Percentiles rank a stretch among this genome's conserved stretches.
Evolutionary conservation across 2,797 vertebrate species (phyloP).

Genomic region (Morus bassanus): DNA sequence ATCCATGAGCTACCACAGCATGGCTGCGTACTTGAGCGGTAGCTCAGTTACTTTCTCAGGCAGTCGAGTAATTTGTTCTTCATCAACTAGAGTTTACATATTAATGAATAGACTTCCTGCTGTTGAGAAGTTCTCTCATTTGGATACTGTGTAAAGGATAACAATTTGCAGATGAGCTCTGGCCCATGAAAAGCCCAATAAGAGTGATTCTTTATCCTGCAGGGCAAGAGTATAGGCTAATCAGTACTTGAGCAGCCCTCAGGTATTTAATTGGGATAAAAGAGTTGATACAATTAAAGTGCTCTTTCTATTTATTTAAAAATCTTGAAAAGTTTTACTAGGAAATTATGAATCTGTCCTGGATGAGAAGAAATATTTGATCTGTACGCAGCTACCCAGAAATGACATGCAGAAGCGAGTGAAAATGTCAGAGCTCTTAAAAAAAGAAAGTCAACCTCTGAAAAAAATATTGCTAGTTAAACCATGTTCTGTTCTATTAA

Average conservation of each 20-base stretch:
- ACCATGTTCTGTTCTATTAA: background rate
- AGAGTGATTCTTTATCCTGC: background rate
- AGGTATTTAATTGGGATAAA: conserved; percentile 8
- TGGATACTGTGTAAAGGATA: background rate
- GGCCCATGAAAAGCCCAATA: background rate
- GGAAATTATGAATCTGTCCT: background rate
- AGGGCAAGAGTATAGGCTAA: conserved; percentile 1
- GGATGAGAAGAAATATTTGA: background rate
- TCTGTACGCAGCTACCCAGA: background rate
- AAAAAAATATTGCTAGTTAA: background rate
- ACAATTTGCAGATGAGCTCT: conserved; percentile 36
- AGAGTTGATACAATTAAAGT: background rate
- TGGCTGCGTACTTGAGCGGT: conserved; percentile 8
- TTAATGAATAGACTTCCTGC: conserved; percentile 44
- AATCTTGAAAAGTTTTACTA: background rate
- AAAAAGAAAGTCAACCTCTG: background rate
- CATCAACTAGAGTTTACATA: conserved; percentile 41
- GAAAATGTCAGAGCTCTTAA: background rate
- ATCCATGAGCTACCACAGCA: conserved; percentile 22
- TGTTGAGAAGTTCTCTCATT: conserved; percentile 13
- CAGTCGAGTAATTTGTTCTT: conserved; percentile 50
- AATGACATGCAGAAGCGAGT: background rate
- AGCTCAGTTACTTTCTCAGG: conserved; percentile 4
- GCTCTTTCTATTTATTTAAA: conserved; percentile 10
- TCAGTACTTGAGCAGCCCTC: background rate